These are phyloP conservation scores for Scomber japonicus DNA, from an alignment of 2,113 vertebrate species.

Conservation along the genomic window DNA sequence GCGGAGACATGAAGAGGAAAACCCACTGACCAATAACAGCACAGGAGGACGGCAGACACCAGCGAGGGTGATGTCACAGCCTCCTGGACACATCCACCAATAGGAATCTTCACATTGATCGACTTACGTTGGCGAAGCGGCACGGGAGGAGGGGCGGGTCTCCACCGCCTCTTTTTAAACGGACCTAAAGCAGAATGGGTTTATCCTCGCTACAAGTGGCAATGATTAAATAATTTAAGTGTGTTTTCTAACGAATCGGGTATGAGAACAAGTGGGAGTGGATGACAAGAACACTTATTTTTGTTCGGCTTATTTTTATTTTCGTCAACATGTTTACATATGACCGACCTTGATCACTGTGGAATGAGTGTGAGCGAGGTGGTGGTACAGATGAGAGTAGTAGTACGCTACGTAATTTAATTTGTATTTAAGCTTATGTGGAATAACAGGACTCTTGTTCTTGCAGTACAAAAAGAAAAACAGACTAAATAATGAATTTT, in stretches of 20 bases:
- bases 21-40: conserved; percentile 90
- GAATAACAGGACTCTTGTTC: conserved; percentile 61
- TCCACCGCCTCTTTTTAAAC: conserved; percentile 37
- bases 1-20: conserved; percentile 95
- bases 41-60: conserved; percentile 22
- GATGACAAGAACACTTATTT: conserved; percentile 63
- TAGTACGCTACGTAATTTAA: conserved; percentile 71
- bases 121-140: conserved; percentile 6
- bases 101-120: conserved; percentile 43
- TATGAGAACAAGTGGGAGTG: conserved; percentile 69
- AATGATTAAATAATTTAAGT: conserved; percentile 63
- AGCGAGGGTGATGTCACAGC: conserved; percentile 16
- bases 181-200: conserved; percentile 63
- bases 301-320: conserved; percentile 61
- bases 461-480: conserved; percentile 68
- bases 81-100: conserved; percentile 50
- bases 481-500: conserved; percentile 53
- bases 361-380: conserved; percentile 77
- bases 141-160: conserved; percentile 23
- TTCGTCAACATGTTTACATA: conserved; percentile 89
- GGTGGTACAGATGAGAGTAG: conserved; percentile 63
- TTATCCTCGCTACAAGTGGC: conserved; percentile 47
- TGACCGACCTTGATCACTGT: conserved; percentile 88
- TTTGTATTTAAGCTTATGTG: conserved; percentile 81
- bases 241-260: conserved; percentile 74